Conservation (phyloP, 2,113 vertebrate species). For the Uria aalge region DNA sequence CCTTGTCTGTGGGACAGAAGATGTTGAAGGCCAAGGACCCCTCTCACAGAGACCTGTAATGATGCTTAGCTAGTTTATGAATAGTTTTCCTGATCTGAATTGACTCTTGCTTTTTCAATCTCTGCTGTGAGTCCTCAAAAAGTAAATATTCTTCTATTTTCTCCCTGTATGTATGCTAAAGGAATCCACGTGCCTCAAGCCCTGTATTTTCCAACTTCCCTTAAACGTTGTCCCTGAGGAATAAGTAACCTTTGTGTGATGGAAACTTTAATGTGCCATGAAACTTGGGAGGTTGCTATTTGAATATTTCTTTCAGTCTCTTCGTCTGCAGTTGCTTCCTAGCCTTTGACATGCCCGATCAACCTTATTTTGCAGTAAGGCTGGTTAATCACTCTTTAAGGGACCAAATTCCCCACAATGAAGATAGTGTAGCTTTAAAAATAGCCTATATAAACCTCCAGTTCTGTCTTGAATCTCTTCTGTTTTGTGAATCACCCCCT, state of each 20-base stretch:
- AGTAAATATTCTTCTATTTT: neutral
- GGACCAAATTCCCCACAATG: neutral
- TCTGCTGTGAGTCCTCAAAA: neutral
- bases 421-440: neutral
- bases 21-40: neutral
- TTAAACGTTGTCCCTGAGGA: neutral
- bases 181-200: neutral
- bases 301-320: neutral
- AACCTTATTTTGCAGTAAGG: neutral
- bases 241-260: neutral
- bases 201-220: neutral
- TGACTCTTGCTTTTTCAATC: neutral
- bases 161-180: neutral
- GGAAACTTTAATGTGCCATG: neutral
- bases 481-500: neutral
- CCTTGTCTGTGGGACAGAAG: neutral
- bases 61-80: neutral
- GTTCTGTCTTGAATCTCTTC: neutral
- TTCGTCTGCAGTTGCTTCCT: neutral
- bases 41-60: neutral
- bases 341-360: neutral
- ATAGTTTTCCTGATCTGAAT: neutral
- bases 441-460: neutral
- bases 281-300: neutral
- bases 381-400: neutral